phyloP scores from a whole-genome alignment of 1,140 invertebrate species.

The Pissodes strobi region DNA sequence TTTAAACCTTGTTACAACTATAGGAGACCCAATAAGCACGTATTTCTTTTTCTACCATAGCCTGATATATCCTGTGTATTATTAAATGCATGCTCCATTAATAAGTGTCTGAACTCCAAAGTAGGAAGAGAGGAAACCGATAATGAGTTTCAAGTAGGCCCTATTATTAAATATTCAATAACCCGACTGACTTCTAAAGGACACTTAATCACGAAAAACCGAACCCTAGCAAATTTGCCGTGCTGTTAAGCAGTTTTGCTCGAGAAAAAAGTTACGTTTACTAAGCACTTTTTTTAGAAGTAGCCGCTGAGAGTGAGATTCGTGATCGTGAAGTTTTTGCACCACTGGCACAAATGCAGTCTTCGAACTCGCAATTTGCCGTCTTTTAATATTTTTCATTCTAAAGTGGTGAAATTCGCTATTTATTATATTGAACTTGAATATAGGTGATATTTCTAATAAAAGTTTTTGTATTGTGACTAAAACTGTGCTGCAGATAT shows the following conservation, averaged over 20 bases:
- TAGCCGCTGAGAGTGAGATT: neutral
- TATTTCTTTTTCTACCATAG: too few species aligned
- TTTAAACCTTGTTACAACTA: too few species aligned
- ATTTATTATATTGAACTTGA: neutral
- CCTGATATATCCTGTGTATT: neutral
- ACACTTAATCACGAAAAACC: slow-evolving; percentile 20
- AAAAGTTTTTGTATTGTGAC: too few species aligned
- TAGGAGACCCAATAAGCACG: too few species aligned
- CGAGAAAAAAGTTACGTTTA: slow-evolving; percentile 9
- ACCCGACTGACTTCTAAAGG: neutral
- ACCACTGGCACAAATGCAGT: too few species aligned
- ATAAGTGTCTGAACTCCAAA: neutral
- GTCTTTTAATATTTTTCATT: neutral
- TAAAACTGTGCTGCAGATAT: too few species aligned
- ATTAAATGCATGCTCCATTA: neutral
- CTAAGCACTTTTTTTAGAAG: slow-evolving; percentile 3
- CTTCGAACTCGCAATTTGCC: neutral
- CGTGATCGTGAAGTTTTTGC: too few species aligned
- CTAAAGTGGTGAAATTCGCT: neutral
- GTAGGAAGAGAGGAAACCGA: neutral
- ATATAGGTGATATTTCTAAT: too few species aligned
- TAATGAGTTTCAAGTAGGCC: neutral
- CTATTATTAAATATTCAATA: slow-evolving; percentile 16
- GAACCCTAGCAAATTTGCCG: slow-evolving; percentile 9
- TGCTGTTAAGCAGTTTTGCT: slow-evolving; percentile 1